Evolutionary conservation across 2,797 vertebrate genomes (phyloP), one percentile per base, ranked within the genome.

Genomic region (Microctenopoma lineatum): DNA sequence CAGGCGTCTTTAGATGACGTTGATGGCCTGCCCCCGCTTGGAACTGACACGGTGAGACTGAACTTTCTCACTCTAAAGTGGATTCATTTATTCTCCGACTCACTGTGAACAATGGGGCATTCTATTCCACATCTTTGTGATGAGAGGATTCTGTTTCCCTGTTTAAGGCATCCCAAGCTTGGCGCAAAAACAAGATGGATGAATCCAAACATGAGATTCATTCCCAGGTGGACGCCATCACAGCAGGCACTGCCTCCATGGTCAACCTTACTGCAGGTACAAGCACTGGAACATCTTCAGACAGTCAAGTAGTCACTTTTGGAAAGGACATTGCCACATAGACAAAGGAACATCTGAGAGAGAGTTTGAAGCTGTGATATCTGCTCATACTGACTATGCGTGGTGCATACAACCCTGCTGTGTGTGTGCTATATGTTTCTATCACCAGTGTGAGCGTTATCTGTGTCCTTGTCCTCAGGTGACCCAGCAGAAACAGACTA

Each of bases 161-260:
- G 4, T 83, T 77, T 44, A 66, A 99, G 98, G 98, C 97, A 52
- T 98, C 98, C 45, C 97, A 99, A 92, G 97, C 96, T 29, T 99
- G 98, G 98, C 95, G 97, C 45, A 98, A 96, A 83, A 98, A 98
- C 92, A 99, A 99, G 90, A 99, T 99, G 97, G 97, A 98, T 34
- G 96, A 99, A 82, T 98, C 97, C 0, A 99, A 99, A 81, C 97
- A 99, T 7, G 98, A 99, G 92, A 99, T 99, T 86, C 97, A 99
- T 73, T 99, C 98, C 29, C 98, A 99, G 87, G 97, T 99, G 75
- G 98, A 98, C 3, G 98, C 98, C 86, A 99, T 99, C 87, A 99
- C 97, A 8, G 98, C 98, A 0, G 96, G 98, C 60, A 99, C 98
- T 0, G 98, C 97, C 50, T 99, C 97, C 0, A 97, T 99, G 84